Conservation (phyloP, 2,888 invertebrate species). For the Ochropleura plecta region DNA sequence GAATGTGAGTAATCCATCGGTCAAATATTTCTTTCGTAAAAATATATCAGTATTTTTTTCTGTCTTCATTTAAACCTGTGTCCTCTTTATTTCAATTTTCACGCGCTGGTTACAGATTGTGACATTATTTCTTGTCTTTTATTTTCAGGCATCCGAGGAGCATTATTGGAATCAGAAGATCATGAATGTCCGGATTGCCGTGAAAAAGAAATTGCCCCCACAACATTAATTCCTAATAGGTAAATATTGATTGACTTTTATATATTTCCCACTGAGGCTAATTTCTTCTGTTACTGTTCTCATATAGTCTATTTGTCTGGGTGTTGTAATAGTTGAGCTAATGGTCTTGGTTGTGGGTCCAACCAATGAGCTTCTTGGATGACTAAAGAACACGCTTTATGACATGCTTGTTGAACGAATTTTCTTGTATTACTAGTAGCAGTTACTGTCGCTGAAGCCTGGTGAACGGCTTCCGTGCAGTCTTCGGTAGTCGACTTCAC, state of each 20-base stretch:
- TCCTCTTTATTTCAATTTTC: conserved; percentile 3
- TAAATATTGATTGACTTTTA: conserved; percentile 60
- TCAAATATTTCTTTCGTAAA: neutral
- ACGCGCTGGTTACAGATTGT: neutral
- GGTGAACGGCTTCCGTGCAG: too few relatives aligned
- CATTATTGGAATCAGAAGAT: conserved; percentile 97
- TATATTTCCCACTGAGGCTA: too few relatives aligned
- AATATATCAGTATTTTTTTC: neutral
- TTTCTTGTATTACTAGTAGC: too few relatives aligned
- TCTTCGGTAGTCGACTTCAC: too few relatives aligned
- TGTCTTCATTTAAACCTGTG: neutral
- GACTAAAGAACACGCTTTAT: too few relatives aligned
- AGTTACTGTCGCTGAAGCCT: too few relatives aligned
- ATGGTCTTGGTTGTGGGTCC: too few relatives aligned
- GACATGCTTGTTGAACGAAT: too few relatives aligned
- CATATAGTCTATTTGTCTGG: too few relatives aligned
- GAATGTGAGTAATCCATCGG: conserved; percentile 93
- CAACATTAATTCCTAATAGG: conserved; percentile 97
- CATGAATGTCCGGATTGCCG: conserved; percentile 98
- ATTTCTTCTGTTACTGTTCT: too few relatives aligned
- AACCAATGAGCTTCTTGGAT: too few relatives aligned
- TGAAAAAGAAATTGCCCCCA: conserved; percentile 97
- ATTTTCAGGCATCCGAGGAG: conserved; percentile 95
- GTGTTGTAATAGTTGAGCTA: too few relatives aligned
- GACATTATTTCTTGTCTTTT: conserved; percentile 13